Conservation (phyloP, 2,888 invertebrate species). For the Eristalinus sepulchralis region DNA sequence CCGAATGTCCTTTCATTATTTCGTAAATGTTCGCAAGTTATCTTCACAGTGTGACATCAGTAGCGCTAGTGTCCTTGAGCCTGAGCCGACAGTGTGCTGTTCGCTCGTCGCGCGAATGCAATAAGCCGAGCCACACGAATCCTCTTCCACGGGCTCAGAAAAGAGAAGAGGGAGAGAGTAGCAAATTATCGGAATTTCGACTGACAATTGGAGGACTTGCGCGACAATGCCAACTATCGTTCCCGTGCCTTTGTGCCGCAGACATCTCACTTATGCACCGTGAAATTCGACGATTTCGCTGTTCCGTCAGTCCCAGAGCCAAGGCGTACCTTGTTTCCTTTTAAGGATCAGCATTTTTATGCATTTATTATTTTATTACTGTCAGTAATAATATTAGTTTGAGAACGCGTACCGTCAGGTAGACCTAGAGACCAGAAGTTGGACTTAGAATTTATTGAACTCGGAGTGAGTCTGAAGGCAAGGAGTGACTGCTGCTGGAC, state of each 20-base stretch:
- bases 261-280: conserved; percentile 63
- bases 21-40: conserved; percentile 77
- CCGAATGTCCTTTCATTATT: conserved; percentile 74
- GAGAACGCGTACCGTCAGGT: conserved; percentile 32
- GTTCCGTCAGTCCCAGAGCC: neutral
- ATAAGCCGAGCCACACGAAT: conserved; percentile 68
- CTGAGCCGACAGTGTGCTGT: conserved; percentile 12
- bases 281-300: conserved; percentile 53
- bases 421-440: neutral
- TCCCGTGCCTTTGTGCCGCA: conserved; percentile 27
- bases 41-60: conserved; percentile 76
- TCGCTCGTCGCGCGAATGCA: conserved; percentile 64
- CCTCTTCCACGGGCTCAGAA: conserved; percentile 6
- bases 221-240: conserved; percentile 53
- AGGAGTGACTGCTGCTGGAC: neutral
- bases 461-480: neutral
- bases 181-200: conserved; percentile 65
- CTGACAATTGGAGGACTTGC: conserved; percentile 62
- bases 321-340: conserved; percentile 29
- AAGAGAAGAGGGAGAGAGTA: conserved; percentile 33
- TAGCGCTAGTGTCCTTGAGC: conserved; percentile 51
- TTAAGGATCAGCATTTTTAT: conserved; percentile 60
- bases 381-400: conserved; percentile 48
- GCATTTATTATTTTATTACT: conserved; percentile 66
- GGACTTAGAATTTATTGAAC: conserved; percentile 13